Percentiles rank a stretch among this genome's conserved stretches.
phyloP scores from a whole-genome alignment of 2,797 vertebrate species.

The Meda fulgida region DNA sequence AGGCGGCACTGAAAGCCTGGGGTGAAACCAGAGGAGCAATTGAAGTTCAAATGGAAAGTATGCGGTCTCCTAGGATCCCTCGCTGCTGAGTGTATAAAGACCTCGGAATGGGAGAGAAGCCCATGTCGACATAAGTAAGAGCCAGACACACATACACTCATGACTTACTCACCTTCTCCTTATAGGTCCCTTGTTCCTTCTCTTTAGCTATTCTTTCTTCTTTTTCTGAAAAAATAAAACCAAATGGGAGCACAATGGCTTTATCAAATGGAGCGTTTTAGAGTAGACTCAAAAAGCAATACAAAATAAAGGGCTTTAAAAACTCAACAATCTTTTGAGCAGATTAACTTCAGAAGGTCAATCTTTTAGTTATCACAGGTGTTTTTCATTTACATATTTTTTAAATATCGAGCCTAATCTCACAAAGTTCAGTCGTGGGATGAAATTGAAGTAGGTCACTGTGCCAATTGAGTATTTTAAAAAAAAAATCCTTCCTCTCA shows the following conservation, averaged over 20 bases:
- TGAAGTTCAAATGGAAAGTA: slow-evolving; percentile 50
- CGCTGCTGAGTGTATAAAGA: slow-evolving; percentile 51
- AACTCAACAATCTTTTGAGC: background rate
- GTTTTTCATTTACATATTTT: background rate
- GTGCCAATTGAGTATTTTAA: slow-evolving; percentile 27
- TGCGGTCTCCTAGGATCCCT: slow-evolving; percentile 25
- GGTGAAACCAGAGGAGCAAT: slow-evolving; percentile 40
- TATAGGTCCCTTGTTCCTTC: slow-evolving; percentile 94
- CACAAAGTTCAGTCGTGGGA: background rate
- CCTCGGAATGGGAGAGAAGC: slow-evolving; percentile 11
- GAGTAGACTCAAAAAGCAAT: background rate
- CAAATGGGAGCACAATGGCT: slow-evolving; percentile 31
- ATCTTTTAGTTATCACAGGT: background rate
- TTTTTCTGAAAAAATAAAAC: slow-evolving; percentile 83
- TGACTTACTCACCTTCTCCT: slow-evolving; percentile 86
- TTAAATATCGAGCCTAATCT: background rate
- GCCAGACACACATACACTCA: slow-evolving; percentile 19
- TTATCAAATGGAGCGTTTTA: background rate
- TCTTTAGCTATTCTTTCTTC: slow-evolving; percentile 93
- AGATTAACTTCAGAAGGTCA: slow-evolving; percentile 11
- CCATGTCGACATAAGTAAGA: background rate
- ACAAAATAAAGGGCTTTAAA: slow-evolving; percentile 24
- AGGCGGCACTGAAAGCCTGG: slow-evolving; percentile 1
- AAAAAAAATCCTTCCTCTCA: slow-evolving; percentile 40
- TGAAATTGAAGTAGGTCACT: background rate